These are phyloP conservation scores for Pseudachorutes palmiensis DNA, from an alignment of 1,140 invertebrate genomes.

Conservation along the genomic window DNA sequence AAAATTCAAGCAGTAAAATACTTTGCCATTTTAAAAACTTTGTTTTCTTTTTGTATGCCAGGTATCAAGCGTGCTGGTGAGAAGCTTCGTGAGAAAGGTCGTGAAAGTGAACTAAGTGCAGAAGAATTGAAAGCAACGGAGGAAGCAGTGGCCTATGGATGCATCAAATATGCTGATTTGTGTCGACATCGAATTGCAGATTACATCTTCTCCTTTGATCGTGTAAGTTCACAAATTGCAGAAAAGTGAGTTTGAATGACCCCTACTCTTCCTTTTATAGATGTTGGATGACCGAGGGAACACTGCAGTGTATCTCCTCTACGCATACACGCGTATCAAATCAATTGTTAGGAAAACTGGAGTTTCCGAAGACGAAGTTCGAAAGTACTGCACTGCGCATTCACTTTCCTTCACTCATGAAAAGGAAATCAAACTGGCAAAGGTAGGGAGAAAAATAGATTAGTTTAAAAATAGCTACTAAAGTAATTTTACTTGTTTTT, in stretches of 20 bases:
- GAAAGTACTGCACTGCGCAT: conserved; percentile 49
- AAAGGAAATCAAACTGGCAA: conserved; percentile 91
- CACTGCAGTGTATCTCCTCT: conserved; percentile 95
- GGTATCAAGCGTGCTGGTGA: conserved; percentile 70
- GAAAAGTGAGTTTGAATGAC: conserved; percentile 20
- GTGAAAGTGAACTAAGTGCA: conserved; percentile 72
- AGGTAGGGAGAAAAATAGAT: conserved; percentile 46
- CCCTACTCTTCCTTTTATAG: conserved; percentile 46
- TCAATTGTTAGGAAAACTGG: conserved; percentile 79
- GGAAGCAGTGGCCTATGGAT: conserved; percentile 91
- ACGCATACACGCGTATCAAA: conserved; percentile 87
- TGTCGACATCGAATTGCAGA: conserved; percentile 87
- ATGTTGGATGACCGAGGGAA: conserved; percentile 99
- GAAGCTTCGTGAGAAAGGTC: conserved; percentile 82
- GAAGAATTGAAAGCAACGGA: conserved; percentile 78
- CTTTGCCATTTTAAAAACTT: too few species aligned
- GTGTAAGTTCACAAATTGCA: conserved; percentile 44
- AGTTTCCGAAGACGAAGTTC: conserved; percentile 51
- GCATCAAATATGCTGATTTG: conserved; percentile 97
- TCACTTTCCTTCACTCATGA: conserved; percentile 69
- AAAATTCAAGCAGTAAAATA: too few species aligned
- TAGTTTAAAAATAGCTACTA: not conserved
- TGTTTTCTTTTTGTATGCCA: too few species aligned
- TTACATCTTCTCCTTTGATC: conserved; percentile 98
- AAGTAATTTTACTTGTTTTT: not conserved